These are phyloP conservation scores for Drosophila tropicalis DNA, from an alignment of 1,140 invertebrate genomes.

Conservation along the genomic window DNA sequence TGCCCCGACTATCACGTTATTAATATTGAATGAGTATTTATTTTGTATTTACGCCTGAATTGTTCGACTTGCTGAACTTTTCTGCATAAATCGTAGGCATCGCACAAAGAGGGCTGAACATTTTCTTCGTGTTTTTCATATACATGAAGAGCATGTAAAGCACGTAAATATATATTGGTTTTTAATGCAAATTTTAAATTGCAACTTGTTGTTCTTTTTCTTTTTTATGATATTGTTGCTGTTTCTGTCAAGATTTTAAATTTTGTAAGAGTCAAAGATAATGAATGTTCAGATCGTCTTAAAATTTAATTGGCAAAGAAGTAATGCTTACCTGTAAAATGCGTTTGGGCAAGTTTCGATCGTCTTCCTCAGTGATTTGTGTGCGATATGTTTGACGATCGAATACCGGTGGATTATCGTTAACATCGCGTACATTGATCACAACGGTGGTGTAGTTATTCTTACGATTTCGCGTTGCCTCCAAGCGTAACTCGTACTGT, in stretches of 20 bases:
- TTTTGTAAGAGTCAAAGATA: constrained; percentile 29
- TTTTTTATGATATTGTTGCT: constrained; percentile 22
- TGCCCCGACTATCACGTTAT: constrained; percentile 72
- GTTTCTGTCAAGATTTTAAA: constrained; percentile 61
- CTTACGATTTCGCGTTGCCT: constrained; percentile 87
- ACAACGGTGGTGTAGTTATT: constrained; percentile 87
- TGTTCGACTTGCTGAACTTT: constrained; percentile 44
- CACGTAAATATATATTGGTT: constrained; percentile 41
- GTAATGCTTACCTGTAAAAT: constrained; percentile 85
- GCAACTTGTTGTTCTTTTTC: constrained; percentile 39
- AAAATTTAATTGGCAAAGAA: constrained; percentile 25
- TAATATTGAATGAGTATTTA: constrained; percentile 82
- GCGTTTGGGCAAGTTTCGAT: constrained; percentile 86
- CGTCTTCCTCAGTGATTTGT: constrained; percentile 88
- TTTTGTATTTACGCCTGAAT: constrained; percentile 74
- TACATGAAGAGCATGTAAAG: constrained; percentile 7
- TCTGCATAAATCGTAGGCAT: constrained; percentile 15
- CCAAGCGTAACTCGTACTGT: constrained; percentile 86
- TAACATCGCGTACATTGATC: constrained; percentile 87
- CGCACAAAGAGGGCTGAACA: constrained; percentile 12
- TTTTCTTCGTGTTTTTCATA: constrained; percentile 21
- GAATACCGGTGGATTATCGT: constrained; percentile 87
- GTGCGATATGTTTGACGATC: constrained; percentile 87
- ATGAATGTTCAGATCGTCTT: constrained; percentile 16
- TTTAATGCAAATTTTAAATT: constrained; percentile 73